Evolutionary conservation across 2,888 invertebrate genomes (phyloP).

Genomic region (Tenthredo notha): DNA sequence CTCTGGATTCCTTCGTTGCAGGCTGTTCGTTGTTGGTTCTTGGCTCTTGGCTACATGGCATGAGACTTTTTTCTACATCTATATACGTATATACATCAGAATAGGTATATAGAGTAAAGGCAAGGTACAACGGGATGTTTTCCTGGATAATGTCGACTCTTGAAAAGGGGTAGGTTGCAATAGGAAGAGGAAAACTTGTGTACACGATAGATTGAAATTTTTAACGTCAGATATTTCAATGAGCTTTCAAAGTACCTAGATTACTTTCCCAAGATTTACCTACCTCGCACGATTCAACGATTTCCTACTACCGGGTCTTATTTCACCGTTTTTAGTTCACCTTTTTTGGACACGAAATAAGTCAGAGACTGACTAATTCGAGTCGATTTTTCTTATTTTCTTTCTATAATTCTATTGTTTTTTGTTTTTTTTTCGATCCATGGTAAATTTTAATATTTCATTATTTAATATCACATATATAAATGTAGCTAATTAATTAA

Average conservation of each 20-base stretch:
- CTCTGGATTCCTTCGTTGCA: slow-evolving; percentile 44
- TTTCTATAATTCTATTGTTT: not conserved
- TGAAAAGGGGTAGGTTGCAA: slow-evolving; percentile 35
- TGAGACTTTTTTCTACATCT: slow-evolving; percentile 30
- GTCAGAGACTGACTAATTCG: not conserved
- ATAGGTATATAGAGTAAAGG: not conserved
- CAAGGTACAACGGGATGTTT: slow-evolving; percentile 45
- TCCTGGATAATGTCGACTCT: slow-evolving; percentile 51
- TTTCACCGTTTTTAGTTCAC: not conserved
- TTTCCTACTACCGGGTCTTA: slow-evolving; percentile 33
- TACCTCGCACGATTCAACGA: slow-evolving; percentile 41
- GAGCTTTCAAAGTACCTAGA: slow-evolving; percentile 69
- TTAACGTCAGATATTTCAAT: slow-evolving; percentile 73
- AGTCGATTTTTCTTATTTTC: not conserved
- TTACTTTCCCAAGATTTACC: slow-evolving; percentile 63
- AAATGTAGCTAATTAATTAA: not conserved
- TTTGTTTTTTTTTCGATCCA: no score
- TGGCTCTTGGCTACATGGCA: slow-evolving; percentile 47
- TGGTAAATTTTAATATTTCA: no score
- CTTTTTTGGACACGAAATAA: not conserved
- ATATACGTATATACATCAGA: not conserved
- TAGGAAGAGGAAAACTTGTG: slow-evolving; percentile 56
- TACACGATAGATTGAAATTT: slow-evolving; percentile 74
- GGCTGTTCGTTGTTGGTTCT: slow-evolving; percentile 49
- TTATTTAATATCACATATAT: no score